Evolutionary conservation across 2,888 invertebrate species (phyloP).

Genomic region (Leucania comma): DNA sequence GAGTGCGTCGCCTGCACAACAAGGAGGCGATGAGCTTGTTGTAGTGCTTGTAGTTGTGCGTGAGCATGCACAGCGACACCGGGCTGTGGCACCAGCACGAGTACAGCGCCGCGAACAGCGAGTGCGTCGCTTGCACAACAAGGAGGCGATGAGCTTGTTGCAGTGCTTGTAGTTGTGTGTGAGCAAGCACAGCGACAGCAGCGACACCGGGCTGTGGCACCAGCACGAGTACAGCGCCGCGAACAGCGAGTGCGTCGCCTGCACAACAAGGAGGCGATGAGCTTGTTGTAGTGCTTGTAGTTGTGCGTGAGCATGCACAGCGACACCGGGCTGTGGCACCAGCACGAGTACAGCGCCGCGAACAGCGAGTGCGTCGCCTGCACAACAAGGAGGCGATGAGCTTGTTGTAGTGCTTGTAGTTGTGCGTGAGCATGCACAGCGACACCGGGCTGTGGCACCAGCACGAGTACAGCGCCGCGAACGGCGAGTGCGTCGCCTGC

Average conservation of each 20-base stretch:
- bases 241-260: constrained; percentile 82
- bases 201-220: too few species aligned
- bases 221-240: neutral
- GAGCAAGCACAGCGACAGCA: constrained; percentile 98
- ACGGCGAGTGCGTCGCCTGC: constrained; percentile 94
- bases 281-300: too few species aligned
- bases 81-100: constrained; percentile 84
- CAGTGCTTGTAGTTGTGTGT: constrained; percentile 99
- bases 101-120: neutral
- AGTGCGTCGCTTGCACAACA: constrained; percentile 82
- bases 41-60: too few species aligned
- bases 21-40: too few species aligned
- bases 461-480: constrained; percentile 96
- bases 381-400: neutral
- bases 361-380: constrained; percentile 95
- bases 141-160: constrained; percentile 93
- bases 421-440: too few species aligned
- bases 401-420: too few species aligned
- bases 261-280: neutral
- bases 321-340: constrained; percentile 99
- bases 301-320: too few species aligned
- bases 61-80: too few species aligned
- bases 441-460: constrained; percentile 99
- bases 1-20: too few species aligned
- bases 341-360: constrained; percentile 96